Conservation (phyloP, 2,888 invertebrate species). For the Sminthurides aquaticus region DNA sequence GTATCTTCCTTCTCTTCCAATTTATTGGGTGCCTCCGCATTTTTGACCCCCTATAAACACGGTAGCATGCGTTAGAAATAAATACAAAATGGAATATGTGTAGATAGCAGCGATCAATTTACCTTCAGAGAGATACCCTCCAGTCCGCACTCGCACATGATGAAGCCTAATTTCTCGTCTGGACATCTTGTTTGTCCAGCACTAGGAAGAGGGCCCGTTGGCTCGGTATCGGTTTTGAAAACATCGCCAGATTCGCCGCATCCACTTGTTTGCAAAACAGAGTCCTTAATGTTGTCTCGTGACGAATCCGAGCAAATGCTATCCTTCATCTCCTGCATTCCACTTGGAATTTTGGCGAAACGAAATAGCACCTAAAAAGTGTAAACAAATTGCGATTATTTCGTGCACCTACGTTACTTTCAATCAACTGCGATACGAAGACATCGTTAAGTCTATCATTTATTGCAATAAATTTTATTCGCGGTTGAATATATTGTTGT, state of each 20-base stretch:
- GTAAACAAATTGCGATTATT: too few species aligned
- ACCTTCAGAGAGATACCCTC: conserved; percentile 80
- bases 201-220: not conserved
- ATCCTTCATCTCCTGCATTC: conserved; percentile 30
- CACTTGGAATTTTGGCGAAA: conserved; percentile 40
- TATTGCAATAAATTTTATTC: not conserved
- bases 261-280: not conserved
- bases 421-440: too few species aligned
- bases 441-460: too few species aligned
- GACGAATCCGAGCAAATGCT: conserved; percentile 18
- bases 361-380: conserved; percentile 31
- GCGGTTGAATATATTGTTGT: not conserved
- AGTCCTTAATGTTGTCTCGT: conserved; percentile 21
- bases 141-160: conserved; percentile 93
- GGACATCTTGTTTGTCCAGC: conserved; percentile 26
- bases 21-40: conserved; percentile 36
- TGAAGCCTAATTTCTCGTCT: conserved; percentile 68
- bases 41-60: conserved; percentile 37
- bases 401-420: too few species aligned
- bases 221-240: conserved; percentile 12
- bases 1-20: conserved; percentile 36
- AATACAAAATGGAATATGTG: too few species aligned
- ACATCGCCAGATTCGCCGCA: conserved; percentile 20
- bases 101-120: too few species aligned
- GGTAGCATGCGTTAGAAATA: not conserved